These are phyloP conservation scores for Bovichtus diacanthus DNA, from an alignment of 2,797 vertebrate species.

Conservation along the genomic window DNA sequence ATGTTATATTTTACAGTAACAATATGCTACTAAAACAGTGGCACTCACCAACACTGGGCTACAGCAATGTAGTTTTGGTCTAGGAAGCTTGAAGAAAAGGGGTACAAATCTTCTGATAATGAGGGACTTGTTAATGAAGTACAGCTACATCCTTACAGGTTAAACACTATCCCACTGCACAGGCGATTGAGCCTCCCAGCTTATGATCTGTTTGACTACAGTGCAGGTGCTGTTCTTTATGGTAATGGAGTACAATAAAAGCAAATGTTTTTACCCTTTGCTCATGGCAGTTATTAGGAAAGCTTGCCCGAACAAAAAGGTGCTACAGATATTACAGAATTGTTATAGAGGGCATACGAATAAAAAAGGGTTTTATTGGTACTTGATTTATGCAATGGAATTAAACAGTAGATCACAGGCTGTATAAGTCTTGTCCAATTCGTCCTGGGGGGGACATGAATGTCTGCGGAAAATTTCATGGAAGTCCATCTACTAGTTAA, in stretches of 20 bases:
- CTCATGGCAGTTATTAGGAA: not conserved
- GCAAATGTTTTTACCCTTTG: not conserved
- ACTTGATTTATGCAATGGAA: not conserved
- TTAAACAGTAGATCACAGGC: not conserved
- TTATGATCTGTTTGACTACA: not conserved
- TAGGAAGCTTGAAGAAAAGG: not conserved
- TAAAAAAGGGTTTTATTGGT: not conserved
- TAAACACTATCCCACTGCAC: not conserved
- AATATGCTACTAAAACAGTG: too few species aligned
- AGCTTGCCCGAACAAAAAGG: not conserved
- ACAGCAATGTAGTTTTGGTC: not conserved
- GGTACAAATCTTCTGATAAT: not conserved
- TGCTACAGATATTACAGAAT: not conserved
- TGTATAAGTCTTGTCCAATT: not conserved
- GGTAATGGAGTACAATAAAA: not conserved
- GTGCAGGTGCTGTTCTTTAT: not conserved
- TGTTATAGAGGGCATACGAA: not conserved
- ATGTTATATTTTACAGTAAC: too few species aligned
- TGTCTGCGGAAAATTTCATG: not conserved
- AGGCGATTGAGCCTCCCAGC: not conserved
- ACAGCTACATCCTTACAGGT: not conserved
- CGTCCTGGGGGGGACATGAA: not conserved
- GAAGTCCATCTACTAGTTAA: not conserved
- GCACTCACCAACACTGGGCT: too few species aligned
- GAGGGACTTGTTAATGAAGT: not conserved